Conservation (phyloP, 2,888 invertebrate species). For the Torymus auratus region DNA sequence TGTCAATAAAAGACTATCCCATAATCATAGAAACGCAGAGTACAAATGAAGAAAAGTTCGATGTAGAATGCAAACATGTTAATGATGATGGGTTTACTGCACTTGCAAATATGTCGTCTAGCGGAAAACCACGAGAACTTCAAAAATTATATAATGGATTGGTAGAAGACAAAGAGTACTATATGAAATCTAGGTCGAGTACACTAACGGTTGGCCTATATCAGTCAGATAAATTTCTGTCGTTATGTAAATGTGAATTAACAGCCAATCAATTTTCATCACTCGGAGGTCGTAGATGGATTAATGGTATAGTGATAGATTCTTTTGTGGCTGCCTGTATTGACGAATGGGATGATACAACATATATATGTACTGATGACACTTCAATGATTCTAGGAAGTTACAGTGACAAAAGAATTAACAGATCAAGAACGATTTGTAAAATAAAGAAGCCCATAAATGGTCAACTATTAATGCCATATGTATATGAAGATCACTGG, state of each 20-base stretch:
- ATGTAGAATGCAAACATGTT: too few relatives aligned
- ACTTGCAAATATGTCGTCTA: too few relatives aligned
- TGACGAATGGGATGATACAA: constrained; percentile 3
- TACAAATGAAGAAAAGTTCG: too few relatives aligned
- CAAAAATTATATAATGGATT: constrained; percentile 5
- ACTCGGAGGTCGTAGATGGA: not conserved
- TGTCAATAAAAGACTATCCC: too few relatives aligned
- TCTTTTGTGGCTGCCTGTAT: not conserved
- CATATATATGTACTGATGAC: constrained; percentile 16
- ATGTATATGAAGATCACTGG: constrained; percentile 9
- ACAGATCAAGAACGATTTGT: not conserved
- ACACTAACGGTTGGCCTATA: not conserved
- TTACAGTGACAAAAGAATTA: not conserved
- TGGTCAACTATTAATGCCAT: constrained; percentile 7
- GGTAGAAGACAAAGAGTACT: not conserved
- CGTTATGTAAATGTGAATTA: not conserved
- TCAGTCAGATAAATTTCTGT: not conserved
- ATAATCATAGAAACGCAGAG: too few relatives aligned
- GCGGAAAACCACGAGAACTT: too few relatives aligned
- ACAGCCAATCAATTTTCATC: not conserved
- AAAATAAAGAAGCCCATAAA: not conserved
- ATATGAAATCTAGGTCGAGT: not conserved
- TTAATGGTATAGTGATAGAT: constrained; percentile 22
- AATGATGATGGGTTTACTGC: too few relatives aligned
- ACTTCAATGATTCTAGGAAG: not conserved